phyloP scores from a whole-genome alignment of 1,140 invertebrate species.

The Platyura marginata region DNA sequence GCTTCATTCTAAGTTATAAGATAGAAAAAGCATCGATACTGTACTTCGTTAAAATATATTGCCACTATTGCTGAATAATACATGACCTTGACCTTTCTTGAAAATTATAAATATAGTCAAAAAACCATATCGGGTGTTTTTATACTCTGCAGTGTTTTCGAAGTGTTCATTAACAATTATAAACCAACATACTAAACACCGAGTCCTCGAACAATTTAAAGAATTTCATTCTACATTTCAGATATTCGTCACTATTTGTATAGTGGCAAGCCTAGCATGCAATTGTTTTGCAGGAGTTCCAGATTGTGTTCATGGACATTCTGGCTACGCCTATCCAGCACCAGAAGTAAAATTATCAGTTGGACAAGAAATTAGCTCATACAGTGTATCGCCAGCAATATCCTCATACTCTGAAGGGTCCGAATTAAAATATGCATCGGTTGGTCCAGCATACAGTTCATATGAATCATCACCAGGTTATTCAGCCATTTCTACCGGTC shows the following conservation, averaged over 20 bases:
- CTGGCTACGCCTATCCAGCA: slow-evolving; percentile 14
- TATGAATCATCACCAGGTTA: slow-evolving; percentile 13
- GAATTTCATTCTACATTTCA: neutral
- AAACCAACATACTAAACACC: too few species aligned
- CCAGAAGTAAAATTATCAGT: slow-evolving; percentile 18
- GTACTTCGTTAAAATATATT: too few species aligned
- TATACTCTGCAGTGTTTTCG: too few species aligned
- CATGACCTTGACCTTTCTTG: too few species aligned
- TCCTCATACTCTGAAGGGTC: slow-evolving; percentile 17
- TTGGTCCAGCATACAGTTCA: slow-evolving; percentile 10
- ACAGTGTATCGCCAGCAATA: slow-evolving; percentile 12
- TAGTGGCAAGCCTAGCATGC: neutral
- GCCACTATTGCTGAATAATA: too few species aligned
- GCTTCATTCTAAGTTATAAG: too few species aligned
- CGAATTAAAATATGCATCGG: slow-evolving; percentile 12
- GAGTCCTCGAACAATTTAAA: too few species aligned
- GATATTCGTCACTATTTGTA: slow-evolving; percentile 1
- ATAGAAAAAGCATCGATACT: too few species aligned
- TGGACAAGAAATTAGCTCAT: slow-evolving; percentile 14
- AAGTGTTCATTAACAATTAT: too few species aligned
- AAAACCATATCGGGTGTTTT: too few species aligned
- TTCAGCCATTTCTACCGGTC: slow-evolving; percentile 5
- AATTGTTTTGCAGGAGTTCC: neutral
- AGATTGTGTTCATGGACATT: slow-evolving; percentile 1
- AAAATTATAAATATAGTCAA: too few species aligned